phyloP scores from a whole-genome alignment of 2,113 vertebrate species.

The Saccopteryx leptura region DNA sequence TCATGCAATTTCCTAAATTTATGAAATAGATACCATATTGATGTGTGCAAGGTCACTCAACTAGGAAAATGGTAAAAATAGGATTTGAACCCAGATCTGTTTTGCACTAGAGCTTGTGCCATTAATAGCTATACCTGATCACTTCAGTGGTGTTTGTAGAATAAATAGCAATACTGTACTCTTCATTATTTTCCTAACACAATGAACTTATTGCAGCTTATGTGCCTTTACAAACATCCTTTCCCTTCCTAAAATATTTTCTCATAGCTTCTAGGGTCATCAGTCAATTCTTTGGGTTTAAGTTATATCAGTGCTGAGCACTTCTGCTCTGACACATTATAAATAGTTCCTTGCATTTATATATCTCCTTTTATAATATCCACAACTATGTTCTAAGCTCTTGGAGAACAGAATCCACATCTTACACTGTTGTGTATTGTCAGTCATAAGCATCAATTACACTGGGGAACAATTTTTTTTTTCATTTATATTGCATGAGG shows the following conservation, averaged over 20 bases:
- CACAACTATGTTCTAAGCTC: background rate
- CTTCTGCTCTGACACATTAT: background rate
- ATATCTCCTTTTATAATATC: conserved; percentile 27
- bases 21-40: conserved; percentile 31
- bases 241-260: conserved; percentile 17
- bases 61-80: conserved; percentile 21
- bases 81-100: conserved; percentile 5
- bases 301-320: background rate
- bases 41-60: conserved; percentile 42
- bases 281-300: background rate
- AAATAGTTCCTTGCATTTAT: conserved; percentile 26
- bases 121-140: conserved; percentile 26
- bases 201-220: background rate
- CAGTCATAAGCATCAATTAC: background rate
- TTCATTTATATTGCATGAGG: too few species aligned
- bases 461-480: too few species aligned
- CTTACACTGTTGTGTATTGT: background rate
- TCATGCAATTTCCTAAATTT: conserved; percentile 25
- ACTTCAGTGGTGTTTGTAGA: conserved; percentile 51
- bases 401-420: background rate
- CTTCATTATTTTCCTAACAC: conserved; percentile 53
- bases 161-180: conserved; percentile 55
- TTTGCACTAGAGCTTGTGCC: background rate
- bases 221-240: background rate
- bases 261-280: conserved; percentile 26